Evolutionary conservation across 2,888 invertebrate genomes (phyloP).

Genomic region (Lycaena phlaeas): DNA sequence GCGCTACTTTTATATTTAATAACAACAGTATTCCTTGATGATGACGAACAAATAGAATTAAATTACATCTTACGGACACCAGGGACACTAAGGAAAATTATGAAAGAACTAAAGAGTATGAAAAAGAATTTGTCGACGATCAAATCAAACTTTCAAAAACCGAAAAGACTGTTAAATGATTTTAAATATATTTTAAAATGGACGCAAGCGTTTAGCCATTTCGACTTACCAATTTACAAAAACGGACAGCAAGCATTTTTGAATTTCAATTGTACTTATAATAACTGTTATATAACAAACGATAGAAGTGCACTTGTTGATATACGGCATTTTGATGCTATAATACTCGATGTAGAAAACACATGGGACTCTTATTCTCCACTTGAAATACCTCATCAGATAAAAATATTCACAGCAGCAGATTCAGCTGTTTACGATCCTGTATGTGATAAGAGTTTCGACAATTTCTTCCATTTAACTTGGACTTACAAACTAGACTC

Average conservation of each 20-base stretch:
- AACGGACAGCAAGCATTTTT: constrained; percentile 39
- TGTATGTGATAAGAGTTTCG: constrained; percentile 31
- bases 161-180: constrained; percentile 37
- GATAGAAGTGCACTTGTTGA: constrained; percentile 37
- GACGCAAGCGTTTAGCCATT: constrained; percentile 31
- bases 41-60: constrained; percentile 30
- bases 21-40: constrained; percentile 22
- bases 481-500: constrained; percentile 54
- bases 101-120: constrained; percentile 26
- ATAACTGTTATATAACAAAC: constrained; percentile 57
- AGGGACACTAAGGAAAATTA: constrained; percentile 23
- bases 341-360: constrained; percentile 66
- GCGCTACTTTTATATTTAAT: constrained; percentile 32
- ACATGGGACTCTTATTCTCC: constrained; percentile 35
- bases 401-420: constrained; percentile 57
- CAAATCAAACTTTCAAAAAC: constrained; percentile 23
- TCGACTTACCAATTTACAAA: constrained; percentile 19
- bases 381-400: constrained; percentile 46
- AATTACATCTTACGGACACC: constrained; percentile 30
- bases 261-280: constrained; percentile 38
- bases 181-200: constrained; percentile 45
- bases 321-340: constrained; percentile 51
- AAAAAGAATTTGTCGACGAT: constrained; percentile 23
- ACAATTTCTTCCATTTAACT: constrained; percentile 44
- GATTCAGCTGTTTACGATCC: constrained; percentile 40